Percentiles rank a stretch among this genome's conserved stretches.
Conservation (phyloP, 23 tunicate species). For the Halocynthia roretzi region DNA sequence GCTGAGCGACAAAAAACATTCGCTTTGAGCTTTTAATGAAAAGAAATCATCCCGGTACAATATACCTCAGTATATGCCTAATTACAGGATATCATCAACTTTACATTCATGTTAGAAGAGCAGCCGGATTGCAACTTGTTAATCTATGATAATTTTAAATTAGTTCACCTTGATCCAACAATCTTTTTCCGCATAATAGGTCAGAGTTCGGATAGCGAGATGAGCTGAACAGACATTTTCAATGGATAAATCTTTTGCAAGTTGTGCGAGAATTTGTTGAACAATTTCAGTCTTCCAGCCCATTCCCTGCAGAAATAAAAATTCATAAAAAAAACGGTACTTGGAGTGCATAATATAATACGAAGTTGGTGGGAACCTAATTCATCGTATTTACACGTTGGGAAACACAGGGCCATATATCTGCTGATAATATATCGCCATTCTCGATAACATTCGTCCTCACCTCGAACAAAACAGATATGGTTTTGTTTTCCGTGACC, state of each 20-base stretch:
- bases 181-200: background rate
- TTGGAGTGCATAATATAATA: background rate
- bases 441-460: background rate
- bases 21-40: no score
- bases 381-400: no score
- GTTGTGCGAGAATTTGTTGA: background rate
- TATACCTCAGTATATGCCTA: no score
- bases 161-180: background rate
- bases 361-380: no score
- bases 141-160: no score
- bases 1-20: no score
- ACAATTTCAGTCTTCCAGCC: conserved; percentile 15
- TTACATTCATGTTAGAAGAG: no score
- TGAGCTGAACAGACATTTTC: conserved; percentile 1
- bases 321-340: background rate
- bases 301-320: background rate
- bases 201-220: background rate
- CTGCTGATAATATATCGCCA: background rate
- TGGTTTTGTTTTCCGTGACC: background rate
- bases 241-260: background rate
- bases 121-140: no score
- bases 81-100: no score
- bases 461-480: conserved; percentile 6
- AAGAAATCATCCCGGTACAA: no score
- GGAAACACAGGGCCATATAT: no score